phyloP scores from a whole-genome alignment of 2,113 vertebrate species.

The Actenoides lindsayi region DNA sequence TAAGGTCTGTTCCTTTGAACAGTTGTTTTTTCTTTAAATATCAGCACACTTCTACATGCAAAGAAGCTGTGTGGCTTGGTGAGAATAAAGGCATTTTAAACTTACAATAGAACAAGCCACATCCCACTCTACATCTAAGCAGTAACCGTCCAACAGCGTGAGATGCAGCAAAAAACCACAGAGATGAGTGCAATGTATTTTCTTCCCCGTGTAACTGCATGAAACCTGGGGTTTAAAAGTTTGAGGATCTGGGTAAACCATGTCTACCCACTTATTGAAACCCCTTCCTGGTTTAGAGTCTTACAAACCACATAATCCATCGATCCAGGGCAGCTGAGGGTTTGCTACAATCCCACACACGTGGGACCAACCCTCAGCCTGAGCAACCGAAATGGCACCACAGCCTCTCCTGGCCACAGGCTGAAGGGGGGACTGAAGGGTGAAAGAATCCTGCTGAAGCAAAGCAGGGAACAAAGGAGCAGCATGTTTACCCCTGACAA shows the following conservation, averaged over 20 bases:
- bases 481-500: not conserved
- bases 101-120: not conserved
- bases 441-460: not conserved
- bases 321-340: not conserved
- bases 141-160: rapidly evolving
- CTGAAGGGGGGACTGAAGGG: not conserved
- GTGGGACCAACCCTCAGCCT: not conserved
- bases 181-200: rapidly evolving
- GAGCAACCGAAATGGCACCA: rapidly evolving
- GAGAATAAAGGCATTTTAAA: not conserved
- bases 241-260: not conserved
- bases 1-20: not conserved
- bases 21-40: not conserved
- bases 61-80: not conserved
- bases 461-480: not conserved
- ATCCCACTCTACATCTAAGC: not conserved
- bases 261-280: not conserved
- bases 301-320: not conserved
- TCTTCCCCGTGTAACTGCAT: not conserved
- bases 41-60: not conserved
- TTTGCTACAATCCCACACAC: rapidly evolving
- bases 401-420: rapidly evolving
- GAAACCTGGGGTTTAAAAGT: not conserved
- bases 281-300: not conserved
- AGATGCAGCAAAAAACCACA: not conserved